phyloP scores from a whole-genome alignment of 1,140 invertebrate genomes.

The Stegodyphus mimosarum region DNA sequence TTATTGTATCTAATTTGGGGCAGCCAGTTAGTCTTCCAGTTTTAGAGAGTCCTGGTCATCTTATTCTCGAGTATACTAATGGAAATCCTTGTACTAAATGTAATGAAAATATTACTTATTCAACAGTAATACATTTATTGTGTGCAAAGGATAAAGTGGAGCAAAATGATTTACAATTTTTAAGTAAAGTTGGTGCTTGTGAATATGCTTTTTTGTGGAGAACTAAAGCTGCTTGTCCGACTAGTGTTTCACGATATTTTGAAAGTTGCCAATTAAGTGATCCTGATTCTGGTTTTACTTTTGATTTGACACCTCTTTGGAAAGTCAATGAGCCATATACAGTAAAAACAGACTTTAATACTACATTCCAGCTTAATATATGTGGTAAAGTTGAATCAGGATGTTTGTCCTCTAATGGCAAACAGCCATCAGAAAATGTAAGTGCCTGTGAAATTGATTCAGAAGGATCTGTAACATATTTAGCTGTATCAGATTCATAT shows the following conservation, averaged over 20 bases:
- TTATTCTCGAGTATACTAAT: slow-evolving; percentile 64
- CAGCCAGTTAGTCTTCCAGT: slow-evolving; percentile 17
- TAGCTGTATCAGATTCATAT: slow-evolving; percentile 23
- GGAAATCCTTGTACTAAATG: slow-evolving; percentile 63
- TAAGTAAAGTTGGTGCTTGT: slow-evolving; percentile 64
- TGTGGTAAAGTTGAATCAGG: slow-evolving; percentile 41
- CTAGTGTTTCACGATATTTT: slow-evolving; percentile 24
- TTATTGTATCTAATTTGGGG: slow-evolving; percentile 35
- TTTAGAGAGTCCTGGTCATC: slow-evolving; percentile 35
- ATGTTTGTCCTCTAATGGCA: not conserved
- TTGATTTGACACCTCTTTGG: slow-evolving; percentile 26
- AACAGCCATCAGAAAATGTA: slow-evolving; percentile 2
- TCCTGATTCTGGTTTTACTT: slow-evolving; percentile 63
- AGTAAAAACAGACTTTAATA: not conserved
- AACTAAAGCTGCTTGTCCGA: slow-evolving; percentile 66
- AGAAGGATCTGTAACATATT: slow-evolving; percentile 1
- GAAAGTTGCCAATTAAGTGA: slow-evolving; percentile 65
- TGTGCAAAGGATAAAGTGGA: slow-evolving; percentile 62
- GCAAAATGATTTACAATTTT: not conserved
- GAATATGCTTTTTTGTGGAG: slow-evolving; percentile 66
- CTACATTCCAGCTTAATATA: slow-evolving; percentile 38
- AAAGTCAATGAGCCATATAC: slow-evolving; percentile 19
- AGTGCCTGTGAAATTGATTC: slow-evolving; percentile 38
- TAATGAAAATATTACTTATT: slow-evolving; percentile 62
- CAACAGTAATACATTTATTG: slow-evolving; percentile 66